phyloP scores from a whole-genome alignment of 1,140 invertebrate genomes.

The Atta cephalotes region DNA sequence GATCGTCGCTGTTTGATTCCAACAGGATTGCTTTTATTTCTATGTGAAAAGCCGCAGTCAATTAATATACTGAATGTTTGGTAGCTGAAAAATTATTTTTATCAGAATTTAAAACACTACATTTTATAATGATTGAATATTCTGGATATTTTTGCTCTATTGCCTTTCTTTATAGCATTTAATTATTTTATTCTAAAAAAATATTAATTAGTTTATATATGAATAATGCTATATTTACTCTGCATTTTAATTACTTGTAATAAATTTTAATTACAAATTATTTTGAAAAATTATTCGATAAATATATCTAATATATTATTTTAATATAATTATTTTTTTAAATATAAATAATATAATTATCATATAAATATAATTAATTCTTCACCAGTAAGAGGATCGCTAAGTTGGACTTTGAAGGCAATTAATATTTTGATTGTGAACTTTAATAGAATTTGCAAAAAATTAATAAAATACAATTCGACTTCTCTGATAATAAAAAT shows the following conservation, averaged over 20 bases:
- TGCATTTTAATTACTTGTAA: not conserved
- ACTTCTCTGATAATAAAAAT: too few species aligned
- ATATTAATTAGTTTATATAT: not conserved
- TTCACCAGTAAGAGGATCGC: too few species aligned
- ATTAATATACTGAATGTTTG: slow-evolving; percentile 31
- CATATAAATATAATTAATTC: too few species aligned
- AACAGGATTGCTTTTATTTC: slow-evolving; percentile 12
- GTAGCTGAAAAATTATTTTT: slow-evolving; percentile 5
- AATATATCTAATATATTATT: too few species aligned
- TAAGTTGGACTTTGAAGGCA: too few species aligned
- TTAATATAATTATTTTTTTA: too few species aligned
- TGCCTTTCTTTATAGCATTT: not conserved
- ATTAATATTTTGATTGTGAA: too few species aligned
- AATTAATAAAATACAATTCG: too few species aligned
- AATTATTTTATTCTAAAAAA: not conserved
- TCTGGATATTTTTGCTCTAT: not conserved
- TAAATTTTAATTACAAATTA: not conserved
- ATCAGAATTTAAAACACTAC: not conserved
- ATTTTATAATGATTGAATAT: not conserved
- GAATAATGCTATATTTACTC: not conserved
- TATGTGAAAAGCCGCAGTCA: slow-evolving; percentile 5
- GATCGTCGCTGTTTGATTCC: not conserved
- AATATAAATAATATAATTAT: too few species aligned
- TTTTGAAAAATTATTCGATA: not conserved
- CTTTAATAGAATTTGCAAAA: too few species aligned